phyloP scores from a whole-genome alignment of 37 sponge, comb jelly and placozoan species.

The Spongia lamella region DNA sequence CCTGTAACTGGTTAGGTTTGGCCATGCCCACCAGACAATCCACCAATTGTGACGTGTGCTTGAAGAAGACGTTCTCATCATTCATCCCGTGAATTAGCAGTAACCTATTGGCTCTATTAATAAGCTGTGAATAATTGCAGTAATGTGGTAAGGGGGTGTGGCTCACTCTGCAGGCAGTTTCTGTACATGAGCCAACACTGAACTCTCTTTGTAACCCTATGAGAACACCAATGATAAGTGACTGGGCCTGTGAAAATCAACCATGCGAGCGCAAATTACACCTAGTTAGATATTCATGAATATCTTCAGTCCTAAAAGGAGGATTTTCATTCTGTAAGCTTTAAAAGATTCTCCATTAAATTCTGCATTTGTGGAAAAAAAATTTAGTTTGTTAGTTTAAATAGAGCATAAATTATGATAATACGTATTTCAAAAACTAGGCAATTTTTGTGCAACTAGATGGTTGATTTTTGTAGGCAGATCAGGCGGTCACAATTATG shows the following conservation, averaged over 20 bases:
- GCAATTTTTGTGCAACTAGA: no score
- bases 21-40: slow-evolving; percentile 48
- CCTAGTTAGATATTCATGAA: no score
- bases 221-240: neutral
- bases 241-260: no score
- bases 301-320: no score
- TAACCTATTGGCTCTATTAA: slow-evolving; percentile 58
- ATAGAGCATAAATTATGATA: no score
- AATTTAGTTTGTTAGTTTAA: no score
- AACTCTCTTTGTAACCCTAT: slow-evolving; percentile 37
- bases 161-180: slow-evolving; percentile 47
- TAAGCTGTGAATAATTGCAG: slow-evolving; percentile 1
- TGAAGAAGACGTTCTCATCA: slow-evolving; percentile 93
- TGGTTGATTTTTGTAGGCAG: neutral
- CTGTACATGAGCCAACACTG: slow-evolving; percentile 19
- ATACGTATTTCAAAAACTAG: no score
- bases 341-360: no score
- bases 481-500: neutral
- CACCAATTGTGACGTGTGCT: slow-evolving; percentile 69
- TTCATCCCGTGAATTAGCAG: slow-evolving; percentile 83
- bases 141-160: neutral
- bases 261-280: no score
- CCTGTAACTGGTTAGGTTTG: slow-evolving; percentile 80
- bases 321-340: no score
- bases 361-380: no score